These are phyloP conservation scores for Hoplodrina blanda DNA, from an alignment of 2,888 invertebrate genomes.

Conservation along the genomic window DNA sequence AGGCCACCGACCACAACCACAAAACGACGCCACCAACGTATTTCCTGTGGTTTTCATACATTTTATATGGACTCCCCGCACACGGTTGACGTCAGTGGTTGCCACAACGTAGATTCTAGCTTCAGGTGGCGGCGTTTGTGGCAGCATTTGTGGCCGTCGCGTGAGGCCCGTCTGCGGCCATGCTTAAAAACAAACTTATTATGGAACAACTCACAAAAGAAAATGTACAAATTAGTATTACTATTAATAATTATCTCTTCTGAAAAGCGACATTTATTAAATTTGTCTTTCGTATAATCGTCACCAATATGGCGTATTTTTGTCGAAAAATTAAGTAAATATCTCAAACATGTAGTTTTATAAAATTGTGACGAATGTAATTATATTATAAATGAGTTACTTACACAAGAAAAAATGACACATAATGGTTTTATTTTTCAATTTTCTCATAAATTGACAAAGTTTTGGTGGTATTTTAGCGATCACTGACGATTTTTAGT, in stretches of 20 bases:
- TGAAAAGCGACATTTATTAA: conserved; percentile 32
- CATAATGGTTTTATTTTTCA: no score
- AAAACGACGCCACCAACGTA: no score
- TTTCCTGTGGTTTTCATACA: no score
- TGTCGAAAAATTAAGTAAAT: conserved; percentile 34
- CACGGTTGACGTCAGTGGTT: no score
- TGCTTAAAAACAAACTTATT: not conserved
- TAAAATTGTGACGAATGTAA: conserved; percentile 22
- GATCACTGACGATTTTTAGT: conserved; percentile 10
- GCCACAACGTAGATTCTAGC: no score
- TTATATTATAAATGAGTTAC: not conserved
- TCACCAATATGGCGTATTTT: conserved; percentile 53
- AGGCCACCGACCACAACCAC: no score
- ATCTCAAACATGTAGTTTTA: conserved; percentile 24
- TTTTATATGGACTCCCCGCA: no score
- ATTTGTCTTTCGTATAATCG: conserved; percentile 41
- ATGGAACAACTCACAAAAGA: conserved; percentile 54
- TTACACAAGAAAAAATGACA: not conserved
- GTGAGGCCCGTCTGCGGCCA: no score
- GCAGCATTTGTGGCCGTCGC: no score
- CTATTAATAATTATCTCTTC: conserved; percentile 26
- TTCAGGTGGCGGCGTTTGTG: no score
- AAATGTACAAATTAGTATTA: conserved; percentile 29
- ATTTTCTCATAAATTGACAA: not conserved
- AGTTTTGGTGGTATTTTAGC: not conserved